Conservation (phyloP, 2,797 vertebrate species). For the Coregonus suidteri region DNA sequence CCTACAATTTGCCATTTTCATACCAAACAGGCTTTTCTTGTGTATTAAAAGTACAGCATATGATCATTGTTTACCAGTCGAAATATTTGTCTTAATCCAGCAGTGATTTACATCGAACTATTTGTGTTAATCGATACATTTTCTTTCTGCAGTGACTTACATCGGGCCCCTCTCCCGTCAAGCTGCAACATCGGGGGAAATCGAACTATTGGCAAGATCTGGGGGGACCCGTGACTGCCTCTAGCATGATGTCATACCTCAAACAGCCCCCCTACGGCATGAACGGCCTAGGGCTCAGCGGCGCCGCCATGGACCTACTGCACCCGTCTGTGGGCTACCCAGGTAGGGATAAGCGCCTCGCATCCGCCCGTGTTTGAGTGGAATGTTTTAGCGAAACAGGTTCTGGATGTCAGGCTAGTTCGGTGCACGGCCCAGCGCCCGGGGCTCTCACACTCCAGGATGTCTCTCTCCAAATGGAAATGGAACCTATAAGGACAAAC, state of each 20-base stretch:
- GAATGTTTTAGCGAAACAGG: neutral
- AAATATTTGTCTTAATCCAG: too few species aligned
- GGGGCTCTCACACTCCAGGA: neutral
- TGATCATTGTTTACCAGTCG: too few species aligned
- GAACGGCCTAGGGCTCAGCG: slow-evolving; percentile 93
- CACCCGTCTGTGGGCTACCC: slow-evolving; percentile 95
- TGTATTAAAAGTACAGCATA: too few species aligned
- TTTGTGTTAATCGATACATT: neutral
- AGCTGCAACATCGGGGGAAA: slow-evolving; percentile 82
- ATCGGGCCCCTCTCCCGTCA: slow-evolving; percentile 70
- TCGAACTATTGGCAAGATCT: slow-evolving; percentile 80
- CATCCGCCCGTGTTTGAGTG: neutral
- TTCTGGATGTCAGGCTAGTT: neutral
- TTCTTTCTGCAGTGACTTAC: slow-evolving; percentile 54
- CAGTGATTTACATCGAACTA: too few species aligned
- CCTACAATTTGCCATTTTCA: neutral
- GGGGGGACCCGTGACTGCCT: slow-evolving; percentile 83
- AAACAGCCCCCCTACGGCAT: slow-evolving; percentile 97
- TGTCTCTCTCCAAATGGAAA: neutral
- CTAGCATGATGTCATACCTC: slow-evolving; percentile 99
- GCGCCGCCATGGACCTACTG: slow-evolving; percentile 91
- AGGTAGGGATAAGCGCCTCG: slow-evolving; percentile 69
- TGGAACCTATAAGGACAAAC: neutral
- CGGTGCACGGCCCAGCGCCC: neutral
- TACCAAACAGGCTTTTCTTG: too few species aligned